These are phyloP conservation scores for Drosophila basisetae DNA, from an alignment of 2,888 invertebrate species.

Conservation along the genomic window DNA sequence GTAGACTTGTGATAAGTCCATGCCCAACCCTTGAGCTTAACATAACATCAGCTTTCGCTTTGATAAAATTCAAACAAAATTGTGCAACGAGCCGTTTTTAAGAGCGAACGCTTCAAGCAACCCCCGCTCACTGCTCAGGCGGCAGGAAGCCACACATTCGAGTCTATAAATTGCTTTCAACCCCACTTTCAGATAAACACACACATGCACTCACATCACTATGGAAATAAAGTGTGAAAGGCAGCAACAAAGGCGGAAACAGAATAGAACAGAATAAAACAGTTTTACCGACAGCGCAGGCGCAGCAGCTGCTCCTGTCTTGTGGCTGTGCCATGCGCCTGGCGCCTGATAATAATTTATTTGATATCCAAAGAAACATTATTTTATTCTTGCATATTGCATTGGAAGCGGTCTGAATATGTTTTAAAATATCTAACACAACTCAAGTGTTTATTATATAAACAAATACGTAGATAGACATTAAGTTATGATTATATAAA, in stretches of 20 bases:
- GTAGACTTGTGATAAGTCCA: constrained; percentile 3
- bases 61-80: constrained; percentile 56
- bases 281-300: constrained; percentile 36
- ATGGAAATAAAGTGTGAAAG: constrained; percentile 35
- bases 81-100: constrained; percentile 48
- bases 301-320: constrained; percentile 42
- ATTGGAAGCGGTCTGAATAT: background rate
- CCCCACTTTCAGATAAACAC: constrained; percentile 27
- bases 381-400: background rate
- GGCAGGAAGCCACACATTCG: constrained; percentile 57
- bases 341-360: constrained; percentile 30
- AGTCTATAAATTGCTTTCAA: constrained; percentile 37
- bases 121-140: constrained; percentile 36
- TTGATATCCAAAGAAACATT: constrained; percentile 20
- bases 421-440: background rate
- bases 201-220: background rate
- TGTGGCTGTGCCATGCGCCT: constrained; percentile 42
- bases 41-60: constrained; percentile 55
- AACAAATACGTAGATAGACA: background rate
- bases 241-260: constrained; percentile 34
- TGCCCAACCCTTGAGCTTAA: constrained; percentile 42
- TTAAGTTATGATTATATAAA: constrained; percentile 2
- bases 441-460: background rate
- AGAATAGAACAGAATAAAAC: constrained; percentile 1
- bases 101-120: constrained; percentile 43